Evolutionary conservation across 37 sponge, comb jelly and placozoan species (phyloP).

Genomic region (Chondrosia reniformis): DNA sequence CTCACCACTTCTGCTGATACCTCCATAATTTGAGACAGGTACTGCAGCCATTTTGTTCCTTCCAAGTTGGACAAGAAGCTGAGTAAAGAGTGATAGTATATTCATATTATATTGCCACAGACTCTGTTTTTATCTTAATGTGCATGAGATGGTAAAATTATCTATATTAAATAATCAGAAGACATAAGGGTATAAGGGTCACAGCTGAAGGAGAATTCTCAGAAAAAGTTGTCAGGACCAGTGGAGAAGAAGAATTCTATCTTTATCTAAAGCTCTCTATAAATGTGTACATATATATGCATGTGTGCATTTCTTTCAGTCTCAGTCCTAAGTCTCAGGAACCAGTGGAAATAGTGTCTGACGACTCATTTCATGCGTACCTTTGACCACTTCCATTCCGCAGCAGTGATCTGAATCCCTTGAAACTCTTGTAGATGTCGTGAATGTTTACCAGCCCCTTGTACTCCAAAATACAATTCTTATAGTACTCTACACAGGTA

Average conservation of each 20-base stretch:
- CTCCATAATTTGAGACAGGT: slow-evolving; percentile 63
- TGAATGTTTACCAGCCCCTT: slow-evolving; percentile 89
- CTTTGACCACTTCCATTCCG: too few relatives aligned
- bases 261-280: too few relatives aligned
- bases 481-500: slow-evolving; percentile 68
- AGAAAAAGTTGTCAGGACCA: too few relatives aligned
- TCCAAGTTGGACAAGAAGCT: slow-evolving; percentile 84
- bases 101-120: too few relatives aligned
- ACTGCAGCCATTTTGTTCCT: slow-evolving; percentile 80
- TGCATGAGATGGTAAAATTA: too few relatives aligned
- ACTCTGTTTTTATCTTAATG: too few relatives aligned
- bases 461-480: slow-evolving; percentile 75
- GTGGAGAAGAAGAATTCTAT: too few relatives aligned
- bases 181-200: not conserved
- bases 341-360: not conserved
- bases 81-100: not conserved
- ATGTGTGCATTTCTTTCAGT: not conserved
- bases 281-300: slow-evolving; percentile 10
- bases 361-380: too few relatives aligned
- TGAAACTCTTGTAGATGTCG: slow-evolving; percentile 77
- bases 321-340: not conserved
- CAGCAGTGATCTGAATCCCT: slow-evolving; percentile 45
- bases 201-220: too few relatives aligned
- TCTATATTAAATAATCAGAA: not conserved
- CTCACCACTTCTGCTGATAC: slow-evolving; percentile 73